These are phyloP conservation scores for Tenthredo mesomela DNA, from an alignment of 2,888 invertebrate genomes.

Conservation along the genomic window DNA sequence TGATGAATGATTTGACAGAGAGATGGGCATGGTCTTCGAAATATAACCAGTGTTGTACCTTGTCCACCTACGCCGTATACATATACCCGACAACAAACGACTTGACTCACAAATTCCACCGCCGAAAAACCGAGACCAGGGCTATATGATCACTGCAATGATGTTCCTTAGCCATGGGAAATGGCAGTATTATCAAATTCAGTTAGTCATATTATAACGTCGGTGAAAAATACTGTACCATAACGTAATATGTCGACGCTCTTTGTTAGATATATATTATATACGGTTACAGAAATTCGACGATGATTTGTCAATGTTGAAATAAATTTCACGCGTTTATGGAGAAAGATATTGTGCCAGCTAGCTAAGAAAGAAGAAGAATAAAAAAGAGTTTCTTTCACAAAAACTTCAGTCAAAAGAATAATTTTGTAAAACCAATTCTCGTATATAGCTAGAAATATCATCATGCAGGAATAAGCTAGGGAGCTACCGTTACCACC, in stretches of 20 bases:
- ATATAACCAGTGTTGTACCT: constrained; percentile 62
- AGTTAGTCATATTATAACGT: background rate
- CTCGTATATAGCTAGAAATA: background rate
- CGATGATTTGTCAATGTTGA: constrained; percentile 43
- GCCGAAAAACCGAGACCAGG: constrained; percentile 8
- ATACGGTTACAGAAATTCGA: background rate
- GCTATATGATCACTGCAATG: background rate
- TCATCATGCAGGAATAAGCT: background rate
- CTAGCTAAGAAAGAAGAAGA: background rate
- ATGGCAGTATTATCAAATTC: constrained; percentile 15
- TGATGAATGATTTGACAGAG: constrained; percentile 52
- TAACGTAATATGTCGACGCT: background rate
- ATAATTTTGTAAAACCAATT: constrained; percentile 18
- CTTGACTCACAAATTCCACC: constrained; percentile 39
- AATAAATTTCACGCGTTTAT: constrained; percentile 38
- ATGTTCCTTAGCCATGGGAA: constrained; percentile 7
- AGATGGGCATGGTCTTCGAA: constrained; percentile 44
- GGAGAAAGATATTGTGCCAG: constrained; percentile 1
- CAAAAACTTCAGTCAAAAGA: background rate
- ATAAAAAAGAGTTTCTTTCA: background rate
- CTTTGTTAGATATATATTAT: background rate
- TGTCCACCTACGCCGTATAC: constrained; percentile 60
- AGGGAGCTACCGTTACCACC: constrained; percentile 4
- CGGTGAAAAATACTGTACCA: background rate
- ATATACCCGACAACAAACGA: constrained; percentile 39